A percentile compares a stretch with the other conserved stretches of the same genome.
These are phyloP conservation scores for Protophormia terraenovae DNA, from an alignment of 2,888 invertebrate species.

Conservation along the genomic window DNA sequence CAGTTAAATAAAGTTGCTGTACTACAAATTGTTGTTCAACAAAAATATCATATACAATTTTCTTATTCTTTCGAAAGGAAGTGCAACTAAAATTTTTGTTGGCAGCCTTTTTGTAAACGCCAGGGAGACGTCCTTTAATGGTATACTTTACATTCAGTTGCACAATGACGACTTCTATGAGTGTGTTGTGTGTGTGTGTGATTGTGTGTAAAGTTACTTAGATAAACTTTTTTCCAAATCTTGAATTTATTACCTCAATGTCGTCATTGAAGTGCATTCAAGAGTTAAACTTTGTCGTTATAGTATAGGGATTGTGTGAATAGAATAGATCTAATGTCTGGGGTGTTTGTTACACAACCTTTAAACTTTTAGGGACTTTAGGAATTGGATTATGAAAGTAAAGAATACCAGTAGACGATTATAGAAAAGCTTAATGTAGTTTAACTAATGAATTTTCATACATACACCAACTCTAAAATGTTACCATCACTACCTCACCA, in stretches of 20 bases:
- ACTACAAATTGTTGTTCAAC: not conserved
- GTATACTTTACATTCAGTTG: constrained; percentile 20
- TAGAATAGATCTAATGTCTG: not conserved
- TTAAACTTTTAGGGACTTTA: not conserved
- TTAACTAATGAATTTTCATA: constrained; percentile 78
- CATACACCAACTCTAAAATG: constrained; percentile 22
- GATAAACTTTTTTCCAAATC: constrained; percentile 46
- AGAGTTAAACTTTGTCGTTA: constrained; percentile 33
- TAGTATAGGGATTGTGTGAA: not conserved
- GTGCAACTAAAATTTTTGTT: constrained; percentile 24
- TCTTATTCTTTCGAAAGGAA: not conserved
- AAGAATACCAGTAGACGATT: not conserved
- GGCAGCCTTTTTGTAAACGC: not conserved
- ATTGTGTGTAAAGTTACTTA: not conserved
- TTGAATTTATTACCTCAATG: constrained; percentile 32
- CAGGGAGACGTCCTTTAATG: constrained; percentile 31
- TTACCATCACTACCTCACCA: not conserved
- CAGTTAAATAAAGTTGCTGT: not conserved
- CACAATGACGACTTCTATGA: not conserved
- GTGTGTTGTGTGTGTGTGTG: too few relatives aligned
- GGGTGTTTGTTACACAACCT: not conserved
- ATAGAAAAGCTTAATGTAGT: constrained; percentile 70
- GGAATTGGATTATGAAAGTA: not conserved
- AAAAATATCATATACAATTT: not conserved
- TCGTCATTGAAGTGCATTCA: constrained; percentile 37